Evolutionary conservation across 2,113 vertebrate species (phyloP).

Genomic region (Gallinago media): DNA sequence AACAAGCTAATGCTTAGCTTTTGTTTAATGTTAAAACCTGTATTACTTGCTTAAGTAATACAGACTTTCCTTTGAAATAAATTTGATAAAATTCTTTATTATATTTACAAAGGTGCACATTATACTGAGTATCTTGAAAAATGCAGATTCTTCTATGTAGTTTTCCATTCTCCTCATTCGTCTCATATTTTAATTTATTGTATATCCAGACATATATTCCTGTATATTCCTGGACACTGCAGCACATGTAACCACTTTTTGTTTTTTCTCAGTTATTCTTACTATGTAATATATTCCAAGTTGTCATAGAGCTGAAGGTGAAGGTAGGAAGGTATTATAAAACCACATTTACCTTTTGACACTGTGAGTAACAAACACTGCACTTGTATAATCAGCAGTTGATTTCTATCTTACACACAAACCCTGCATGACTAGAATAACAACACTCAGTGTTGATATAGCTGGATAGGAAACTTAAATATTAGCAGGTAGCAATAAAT

Average conservation of each 20-base stretch:
- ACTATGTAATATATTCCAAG: not conserved
- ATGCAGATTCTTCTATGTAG: not conserved
- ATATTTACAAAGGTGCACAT: not conserved
- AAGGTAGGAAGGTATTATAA: not conserved
- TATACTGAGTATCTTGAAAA: not conserved
- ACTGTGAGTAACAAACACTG: not conserved
- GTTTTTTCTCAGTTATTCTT: not conserved
- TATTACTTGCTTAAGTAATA: slow-evolving; percentile 2
- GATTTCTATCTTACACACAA: not conserved
- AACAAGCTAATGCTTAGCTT: slow-evolving; percentile 14
- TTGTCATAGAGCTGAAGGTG: not conserved
- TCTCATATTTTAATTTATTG: not conserved
- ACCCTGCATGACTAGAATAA: not conserved
- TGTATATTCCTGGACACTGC: not conserved
- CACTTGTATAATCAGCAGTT: not conserved
- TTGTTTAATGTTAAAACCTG: not conserved
- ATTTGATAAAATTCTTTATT: not conserved
- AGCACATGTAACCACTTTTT: not conserved
- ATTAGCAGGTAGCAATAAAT: not conserved
- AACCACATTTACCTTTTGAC: not conserved
- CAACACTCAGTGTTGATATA: not conserved
- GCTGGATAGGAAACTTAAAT: not conserved
- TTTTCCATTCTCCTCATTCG: not conserved
- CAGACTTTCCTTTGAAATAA: not conserved
- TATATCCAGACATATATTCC: not conserved